Evolutionary conservation across 2,113 vertebrate genomes (phyloP).

Genomic region (Coturnix japonica): DNA sequence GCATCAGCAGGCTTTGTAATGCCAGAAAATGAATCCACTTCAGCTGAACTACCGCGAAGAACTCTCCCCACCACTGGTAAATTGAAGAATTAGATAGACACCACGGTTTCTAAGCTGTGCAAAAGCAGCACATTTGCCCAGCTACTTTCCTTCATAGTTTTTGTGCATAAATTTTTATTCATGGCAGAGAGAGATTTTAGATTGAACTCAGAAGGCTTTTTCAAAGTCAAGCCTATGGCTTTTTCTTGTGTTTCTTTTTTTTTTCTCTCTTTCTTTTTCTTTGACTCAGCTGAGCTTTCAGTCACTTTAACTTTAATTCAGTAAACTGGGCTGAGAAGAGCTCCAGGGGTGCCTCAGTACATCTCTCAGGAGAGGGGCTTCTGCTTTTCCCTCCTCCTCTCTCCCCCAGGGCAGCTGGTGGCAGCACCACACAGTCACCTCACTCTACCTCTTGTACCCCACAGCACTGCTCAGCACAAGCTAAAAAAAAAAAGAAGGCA

Average conservation of each 20-base stretch:
- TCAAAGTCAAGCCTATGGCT: not conserved
- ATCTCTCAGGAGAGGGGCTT: not conserved
- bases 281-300: not conserved
- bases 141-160: not conserved
- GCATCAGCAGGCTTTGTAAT: not conserved
- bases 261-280: not conserved
- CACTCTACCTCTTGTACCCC: slow-evolving; percentile 13
- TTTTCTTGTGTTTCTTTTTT: not conserved
- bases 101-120: not conserved
- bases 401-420: not conserved
- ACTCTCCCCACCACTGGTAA: not conserved
- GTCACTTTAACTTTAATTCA: not conserved
- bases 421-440: not conserved
- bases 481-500: slow-evolving; percentile 6
- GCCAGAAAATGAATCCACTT: not conserved
- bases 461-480: not conserved
- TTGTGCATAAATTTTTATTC: not conserved
- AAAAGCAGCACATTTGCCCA: not conserved
- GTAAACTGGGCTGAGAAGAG: not conserved
- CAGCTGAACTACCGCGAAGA: not conserved
- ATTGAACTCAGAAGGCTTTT: slow-evolving; percentile 1
- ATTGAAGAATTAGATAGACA: not conserved
- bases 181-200: not conserved
- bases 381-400: not conserved
- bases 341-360: not conserved